A percentile compares a stretch with the other conserved stretches of the same genome.
Evolutionary conservation across 2,797 vertebrate species (phyloP).

Genomic region (Ataeniobius toweri): DNA sequence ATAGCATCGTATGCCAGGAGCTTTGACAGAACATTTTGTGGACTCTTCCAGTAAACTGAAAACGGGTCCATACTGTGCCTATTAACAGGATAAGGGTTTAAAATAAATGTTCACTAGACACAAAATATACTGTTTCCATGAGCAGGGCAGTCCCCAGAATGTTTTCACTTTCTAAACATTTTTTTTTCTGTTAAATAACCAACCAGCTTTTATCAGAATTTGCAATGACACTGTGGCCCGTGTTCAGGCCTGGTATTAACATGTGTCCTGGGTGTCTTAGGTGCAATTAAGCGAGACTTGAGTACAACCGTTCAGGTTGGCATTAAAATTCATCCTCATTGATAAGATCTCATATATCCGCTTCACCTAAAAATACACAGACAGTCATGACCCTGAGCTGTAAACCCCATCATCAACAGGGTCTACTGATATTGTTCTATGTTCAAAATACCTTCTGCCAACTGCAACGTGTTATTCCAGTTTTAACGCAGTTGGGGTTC

Average conservation of each 20-base stretch:
- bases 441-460: conserved; percentile 1
- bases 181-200: background rate
- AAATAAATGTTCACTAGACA: background rate
- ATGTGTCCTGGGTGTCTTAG: background rate
- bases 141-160: background rate
- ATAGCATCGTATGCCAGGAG: too few species aligned
- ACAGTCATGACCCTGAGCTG: background rate
- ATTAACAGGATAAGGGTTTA: background rate
- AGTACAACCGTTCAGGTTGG: background rate
- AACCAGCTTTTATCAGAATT: background rate
- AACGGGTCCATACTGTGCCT: background rate
- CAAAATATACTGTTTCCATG: background rate
- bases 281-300: background rate
- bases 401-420: background rate
- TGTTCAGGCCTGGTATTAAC: background rate
- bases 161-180: too few species aligned
- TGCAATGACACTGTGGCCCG: background rate
- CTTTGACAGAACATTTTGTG: too few species aligned
- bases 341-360: background rate
- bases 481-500: background rate
- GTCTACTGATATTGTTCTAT: background rate
- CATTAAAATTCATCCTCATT: background rate
- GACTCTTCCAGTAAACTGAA: background rate
- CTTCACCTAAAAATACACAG: background rate
- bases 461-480: background rate